These are phyloP conservation scores for Sebastes hubbsi DNA, from an alignment of 2,797 vertebrate species.

Conservation along the genomic window DNA sequence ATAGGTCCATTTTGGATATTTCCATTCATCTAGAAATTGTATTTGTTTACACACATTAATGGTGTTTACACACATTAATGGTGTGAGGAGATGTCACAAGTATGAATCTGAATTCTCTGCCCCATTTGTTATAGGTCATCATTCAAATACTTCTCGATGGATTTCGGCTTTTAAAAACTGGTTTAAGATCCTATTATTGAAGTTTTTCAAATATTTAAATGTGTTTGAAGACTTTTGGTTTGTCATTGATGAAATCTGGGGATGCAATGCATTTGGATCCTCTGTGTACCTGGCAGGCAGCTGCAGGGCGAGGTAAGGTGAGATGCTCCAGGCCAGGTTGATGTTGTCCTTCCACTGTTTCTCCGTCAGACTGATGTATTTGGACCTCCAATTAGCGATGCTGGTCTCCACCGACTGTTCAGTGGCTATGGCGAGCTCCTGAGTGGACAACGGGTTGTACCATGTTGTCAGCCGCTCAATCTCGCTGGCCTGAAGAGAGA, in stretches of 20 bases:
- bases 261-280: not conserved
- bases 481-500: slow-evolving; percentile 89
- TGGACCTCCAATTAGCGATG: slow-evolving; percentile 96
- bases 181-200: not conserved
- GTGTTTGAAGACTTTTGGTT: not conserved
- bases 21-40: not conserved
- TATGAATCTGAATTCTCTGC: not conserved
- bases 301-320: slow-evolving; percentile 93
- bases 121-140: not conserved
- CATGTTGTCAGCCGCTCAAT: slow-evolving; percentile 94
- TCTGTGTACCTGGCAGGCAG: slow-evolving; percentile 87
- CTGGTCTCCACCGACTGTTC: slow-evolving; percentile 95
- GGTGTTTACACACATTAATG: not conserved
- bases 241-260: not conserved
- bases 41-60: not conserved
- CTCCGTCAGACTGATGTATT: slow-evolving; percentile 93
- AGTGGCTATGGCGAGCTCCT: slow-evolving; percentile 88
- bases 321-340: slow-evolving; percentile 96
- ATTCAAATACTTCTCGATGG: not conserved
- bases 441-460: slow-evolving; percentile 95
- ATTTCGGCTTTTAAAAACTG: not conserved
- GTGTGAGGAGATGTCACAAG: not conserved
- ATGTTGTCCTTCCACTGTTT: slow-evolving; percentile 99
- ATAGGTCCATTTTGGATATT: not conserved
- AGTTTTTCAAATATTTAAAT: not conserved